phyloP scores from a whole-genome alignment of 2,888 invertebrate species.

The Gisinianus flammeolus region DNA sequence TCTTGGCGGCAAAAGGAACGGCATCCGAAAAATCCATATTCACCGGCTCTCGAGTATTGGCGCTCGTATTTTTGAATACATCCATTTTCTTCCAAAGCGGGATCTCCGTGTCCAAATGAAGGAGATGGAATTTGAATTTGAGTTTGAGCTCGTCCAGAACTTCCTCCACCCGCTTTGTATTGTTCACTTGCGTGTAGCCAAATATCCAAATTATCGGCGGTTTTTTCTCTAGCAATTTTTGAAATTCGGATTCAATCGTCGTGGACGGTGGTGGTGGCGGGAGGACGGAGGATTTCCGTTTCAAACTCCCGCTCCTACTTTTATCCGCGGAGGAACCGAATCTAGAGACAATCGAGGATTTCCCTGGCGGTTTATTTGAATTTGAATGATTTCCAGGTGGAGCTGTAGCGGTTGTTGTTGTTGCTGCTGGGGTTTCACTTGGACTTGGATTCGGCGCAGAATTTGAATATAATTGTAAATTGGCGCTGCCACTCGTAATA shows the following conservation, averaged over 20 bases:
- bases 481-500: background rate
- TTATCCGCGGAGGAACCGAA: background rate
- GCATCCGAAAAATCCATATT: background rate
- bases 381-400: background rate
- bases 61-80: background rate
- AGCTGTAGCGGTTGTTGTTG: background rate
- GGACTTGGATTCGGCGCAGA: background rate
- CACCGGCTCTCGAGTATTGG: background rate
- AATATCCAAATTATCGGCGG: slow-evolving; percentile 22
- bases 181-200: slow-evolving; percentile 27
- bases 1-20: background rate
- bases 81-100: background rate
- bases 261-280: background rate
- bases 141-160: background rate
- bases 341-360: background rate
- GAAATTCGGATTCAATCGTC: slow-evolving; percentile 6
- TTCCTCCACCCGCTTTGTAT: background rate
- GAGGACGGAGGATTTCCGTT: background rate
- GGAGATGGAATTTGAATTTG: background rate
- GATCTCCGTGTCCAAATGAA: background rate
- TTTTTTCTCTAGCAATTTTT: background rate
- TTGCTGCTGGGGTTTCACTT: background rate
- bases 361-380: background rate
- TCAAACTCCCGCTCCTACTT: background rate
- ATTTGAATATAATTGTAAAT: background rate